A percentile compares a stretch with the other conserved stretches of the same genome.
Evolutionary conservation across 2,113 vertebrate species (phyloP).

Genomic region (Opisthocomus hoazin): DNA sequence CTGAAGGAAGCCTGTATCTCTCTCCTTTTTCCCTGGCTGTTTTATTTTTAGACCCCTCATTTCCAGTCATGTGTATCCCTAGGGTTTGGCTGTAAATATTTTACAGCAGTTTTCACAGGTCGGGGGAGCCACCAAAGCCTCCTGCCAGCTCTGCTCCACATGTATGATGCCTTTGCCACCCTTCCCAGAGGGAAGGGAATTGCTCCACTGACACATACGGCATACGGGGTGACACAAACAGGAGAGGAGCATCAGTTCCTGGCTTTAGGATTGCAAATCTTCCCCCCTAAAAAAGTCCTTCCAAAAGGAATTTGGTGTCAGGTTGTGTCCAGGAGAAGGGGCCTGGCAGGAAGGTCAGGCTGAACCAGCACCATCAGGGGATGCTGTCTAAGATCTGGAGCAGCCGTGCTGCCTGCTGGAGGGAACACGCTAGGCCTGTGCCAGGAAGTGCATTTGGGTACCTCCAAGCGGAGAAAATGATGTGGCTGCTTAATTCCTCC

Average conservation of each 20-base stretch:
- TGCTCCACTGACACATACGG: neutral
- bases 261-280: neutral
- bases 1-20: neutral
- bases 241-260: neutral
- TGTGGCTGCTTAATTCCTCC: neutral
- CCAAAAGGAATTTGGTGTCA: neutral
- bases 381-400: neutral
- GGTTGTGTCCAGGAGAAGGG: neutral
- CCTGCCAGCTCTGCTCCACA: neutral
- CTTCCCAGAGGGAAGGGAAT: neutral
- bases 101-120: slow-evolving; percentile 18
- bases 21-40: neutral
- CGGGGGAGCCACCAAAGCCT: neutral
- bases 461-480: neutral
- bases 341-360: neutral
- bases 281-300: neutral
- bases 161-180: neutral
- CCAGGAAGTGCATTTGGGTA: neutral
- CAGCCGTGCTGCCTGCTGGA: neutral
- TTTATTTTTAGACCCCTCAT: slow-evolving; percentile 49
- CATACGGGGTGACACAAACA: neutral
- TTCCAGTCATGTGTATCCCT: neutral
- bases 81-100: slow-evolving; percentile 3
- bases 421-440: neutral
- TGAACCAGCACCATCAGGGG: neutral